Evolutionary conservation across 2,113 vertebrate species (phyloP), one percentile per base, ranked within the genome.

Genomic region (Tor tambroides): DNA sequence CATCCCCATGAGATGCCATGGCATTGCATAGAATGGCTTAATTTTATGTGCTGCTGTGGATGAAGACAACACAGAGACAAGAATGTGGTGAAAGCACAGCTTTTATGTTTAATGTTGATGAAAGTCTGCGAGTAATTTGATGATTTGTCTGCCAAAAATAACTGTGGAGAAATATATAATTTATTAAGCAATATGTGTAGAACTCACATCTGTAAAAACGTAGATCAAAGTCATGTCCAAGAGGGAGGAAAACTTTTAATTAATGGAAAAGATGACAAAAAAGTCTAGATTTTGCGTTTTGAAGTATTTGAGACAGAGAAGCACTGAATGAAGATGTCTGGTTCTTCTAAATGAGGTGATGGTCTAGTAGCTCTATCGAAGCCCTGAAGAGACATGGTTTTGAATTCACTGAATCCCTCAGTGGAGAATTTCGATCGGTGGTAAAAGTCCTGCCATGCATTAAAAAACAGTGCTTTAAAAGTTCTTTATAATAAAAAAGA

Each of bases 101-200:
- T 67, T 63, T 56, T 63, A n/a, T 54, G 51, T 86, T 81, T 30
- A 71, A 84, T 49, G 21, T 63, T 74, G 80, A 84, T 76, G 80
- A 83, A 86, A 78, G 32, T 49, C 59, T 74, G 38, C 5, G 15
- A 46, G n/a, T 49, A 43, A 74, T 77, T 86, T 67, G 65, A 67
- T 32, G 49, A 79, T 41, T 80, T 14, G 3, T 26, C 38, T 79
- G 46, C 61, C 61, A 67, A 61, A 43, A 71, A 65, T 81, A 65
- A 65, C 59, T 65, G 21, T 51, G 6, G 35, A 74, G 41, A 67
- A 79, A 76, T 23, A 30, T 56, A 21, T 41, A 12, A 32, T 9
- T 38, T 41, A 80, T 26, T 41, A 63, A 80, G 59, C n/a, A 46
- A 26, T 43, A 63, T 81, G 12, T 61, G 32, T 81, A 65, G 35